Percentiles rank a stretch among this genome's conserved stretches.
phyloP scores from a whole-genome alignment of 2,113 vertebrate genomes.

The Vanacampus margaritifer region DNA sequence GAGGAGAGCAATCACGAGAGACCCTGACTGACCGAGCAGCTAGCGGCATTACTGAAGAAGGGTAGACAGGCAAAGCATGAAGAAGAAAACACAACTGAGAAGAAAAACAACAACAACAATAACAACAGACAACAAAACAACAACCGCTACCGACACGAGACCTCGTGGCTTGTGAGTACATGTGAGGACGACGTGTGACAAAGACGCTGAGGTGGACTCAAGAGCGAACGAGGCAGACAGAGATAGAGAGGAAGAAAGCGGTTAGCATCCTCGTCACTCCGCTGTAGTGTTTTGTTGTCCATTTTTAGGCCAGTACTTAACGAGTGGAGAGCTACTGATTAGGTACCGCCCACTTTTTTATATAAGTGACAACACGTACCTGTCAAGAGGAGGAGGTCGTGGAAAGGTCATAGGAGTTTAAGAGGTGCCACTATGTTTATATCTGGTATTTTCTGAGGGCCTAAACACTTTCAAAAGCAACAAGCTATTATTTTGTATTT shows the following conservation, averaged over 20 bases:
- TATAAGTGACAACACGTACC: conserved; percentile 38
- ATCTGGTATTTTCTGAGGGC: background rate
- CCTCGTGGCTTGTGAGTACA: conserved; percentile 67
- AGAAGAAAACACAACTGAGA: conserved; percentile 78
- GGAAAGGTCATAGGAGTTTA: conserved; percentile 22
- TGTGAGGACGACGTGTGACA: conserved; percentile 62
- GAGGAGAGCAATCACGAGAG: conserved; percentile 99
- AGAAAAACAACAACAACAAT: conserved; percentile 4
- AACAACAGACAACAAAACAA: conserved; percentile 44
- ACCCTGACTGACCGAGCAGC: conserved; percentile 97
- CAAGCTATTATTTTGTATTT: background rate
- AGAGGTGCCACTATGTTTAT: background rate
- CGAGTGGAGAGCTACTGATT: conserved; percentile 27
- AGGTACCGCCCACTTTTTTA: conserved; percentile 35
- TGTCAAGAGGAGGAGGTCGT: conserved; percentile 51
- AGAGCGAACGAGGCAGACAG: conserved; percentile 25
- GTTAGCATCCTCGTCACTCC: conserved; percentile 67
- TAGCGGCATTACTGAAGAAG: conserved; percentile 82
- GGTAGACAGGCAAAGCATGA: conserved; percentile 96
- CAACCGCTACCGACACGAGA: conserved; percentile 75
- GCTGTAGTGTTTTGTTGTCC: conserved; percentile 67
- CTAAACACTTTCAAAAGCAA: background rate
- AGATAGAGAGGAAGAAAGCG: conserved; percentile 22
- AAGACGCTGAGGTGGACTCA: conserved; percentile 51
- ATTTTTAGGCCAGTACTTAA: conserved; percentile 47